Percentiles rank a stretch among this genome's conserved stretches.
These are phyloP conservation scores for Brachyopa scutellaris DNA, from an alignment of 2,888 invertebrate species.

Conservation along the genomic window DNA sequence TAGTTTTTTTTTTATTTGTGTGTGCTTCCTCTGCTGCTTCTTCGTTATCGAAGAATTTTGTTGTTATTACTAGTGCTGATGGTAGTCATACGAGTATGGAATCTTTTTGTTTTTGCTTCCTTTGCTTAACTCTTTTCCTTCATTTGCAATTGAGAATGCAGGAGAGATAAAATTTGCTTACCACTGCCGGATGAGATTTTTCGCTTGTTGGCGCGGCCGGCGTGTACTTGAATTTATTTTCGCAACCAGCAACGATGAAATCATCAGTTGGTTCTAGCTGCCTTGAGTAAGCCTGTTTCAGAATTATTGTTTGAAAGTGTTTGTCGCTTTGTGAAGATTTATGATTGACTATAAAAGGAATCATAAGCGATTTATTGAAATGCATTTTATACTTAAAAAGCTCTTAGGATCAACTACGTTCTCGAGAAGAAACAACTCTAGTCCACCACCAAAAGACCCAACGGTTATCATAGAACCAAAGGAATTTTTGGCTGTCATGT, in stretches of 20 bases:
- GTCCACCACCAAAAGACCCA: too few relatives aligned
- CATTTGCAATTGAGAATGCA: constrained; percentile 54
- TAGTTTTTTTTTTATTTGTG: constrained; percentile 1
- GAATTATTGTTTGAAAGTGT: constrained; percentile 1
- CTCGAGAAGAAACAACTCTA: too few relatives aligned
- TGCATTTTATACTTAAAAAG: too few relatives aligned
- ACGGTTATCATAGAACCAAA: too few relatives aligned
- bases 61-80: neutral
- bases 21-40: constrained; percentile 39
- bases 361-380: too few relatives aligned
- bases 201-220: constrained; percentile 1
- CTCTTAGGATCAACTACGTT: too few relatives aligned
- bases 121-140: constrained; percentile 43
- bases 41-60: constrained; percentile 41
- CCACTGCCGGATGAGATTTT: constrained; percentile 39
- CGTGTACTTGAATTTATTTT: constrained; percentile 54
- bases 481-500: too few relatives aligned
- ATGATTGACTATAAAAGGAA: too few relatives aligned
- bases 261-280: constrained; percentile 22
- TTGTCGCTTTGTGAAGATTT: too few relatives aligned
- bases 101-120: constrained; percentile 23
- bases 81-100: neutral
- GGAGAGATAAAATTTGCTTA: constrained; percentile 60
- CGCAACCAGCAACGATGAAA: constrained; percentile 36
- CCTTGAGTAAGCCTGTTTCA: neutral